A percentile compares a stretch with the other conserved stretches of the same genome.
These are phyloP conservation scores for Hydra vulgaris DNA, from an alignment of 30 jellyfish, hydroid and myxozoan genomes.

Conservation along the genomic window DNA sequence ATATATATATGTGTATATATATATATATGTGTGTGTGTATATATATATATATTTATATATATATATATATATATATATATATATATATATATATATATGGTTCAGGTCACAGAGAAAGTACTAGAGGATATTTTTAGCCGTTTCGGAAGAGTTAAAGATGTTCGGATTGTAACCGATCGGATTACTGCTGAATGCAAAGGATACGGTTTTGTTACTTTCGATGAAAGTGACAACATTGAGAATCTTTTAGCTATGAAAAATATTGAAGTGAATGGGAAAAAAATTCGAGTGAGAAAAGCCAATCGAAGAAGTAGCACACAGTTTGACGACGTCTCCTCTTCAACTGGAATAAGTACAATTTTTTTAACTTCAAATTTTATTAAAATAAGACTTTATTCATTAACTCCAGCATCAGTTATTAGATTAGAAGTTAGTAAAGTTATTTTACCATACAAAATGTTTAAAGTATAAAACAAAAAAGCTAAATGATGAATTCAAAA, in stretches of 20 bases:
- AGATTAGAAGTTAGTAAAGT: no score
- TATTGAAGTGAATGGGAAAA: neutral
- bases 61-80: no score
- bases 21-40: no score
- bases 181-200: neutral
- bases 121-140: neutral
- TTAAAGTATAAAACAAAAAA: no score
- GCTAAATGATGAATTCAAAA: no score
- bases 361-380: neutral
- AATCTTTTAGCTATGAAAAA: neutral
- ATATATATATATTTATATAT: no score
- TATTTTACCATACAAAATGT: no score
- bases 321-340: neutral
- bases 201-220: neutral
- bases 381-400: no score
- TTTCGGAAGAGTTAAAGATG: neutral
- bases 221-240: neutral
- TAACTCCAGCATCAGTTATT: no score
- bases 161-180: neutral
- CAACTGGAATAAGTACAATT: neutral
- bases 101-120: neutral
- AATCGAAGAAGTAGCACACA: neutral
- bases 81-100: no score
- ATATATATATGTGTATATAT: no score
- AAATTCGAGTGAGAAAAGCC: neutral